phyloP scores from a whole-genome alignment of 2,888 invertebrate species.

The Pyrrhosoma nymphula region DNA sequence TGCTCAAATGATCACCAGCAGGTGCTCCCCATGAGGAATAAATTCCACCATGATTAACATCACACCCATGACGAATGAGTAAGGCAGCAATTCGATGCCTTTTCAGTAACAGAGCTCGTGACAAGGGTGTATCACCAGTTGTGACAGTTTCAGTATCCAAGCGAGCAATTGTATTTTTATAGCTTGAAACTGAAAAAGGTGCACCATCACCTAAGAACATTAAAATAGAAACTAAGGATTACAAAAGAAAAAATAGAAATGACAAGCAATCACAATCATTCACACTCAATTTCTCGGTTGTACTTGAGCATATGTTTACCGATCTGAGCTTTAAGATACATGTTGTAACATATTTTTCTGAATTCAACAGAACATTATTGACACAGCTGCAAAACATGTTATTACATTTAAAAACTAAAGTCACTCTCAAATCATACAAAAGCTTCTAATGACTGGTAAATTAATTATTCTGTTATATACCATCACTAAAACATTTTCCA shows the following conservation, averaged over 20 bases:
- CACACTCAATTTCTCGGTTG: too few relatives aligned
- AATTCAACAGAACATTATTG: too few relatives aligned
- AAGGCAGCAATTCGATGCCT: constrained; percentile 80
- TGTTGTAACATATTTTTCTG: too few relatives aligned
- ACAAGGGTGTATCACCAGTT: constrained; percentile 80
- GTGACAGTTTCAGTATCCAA: constrained; percentile 70
- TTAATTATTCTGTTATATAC: too few relatives aligned
- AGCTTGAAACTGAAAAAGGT: not conserved
- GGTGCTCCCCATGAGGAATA: constrained; percentile 57
- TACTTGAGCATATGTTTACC: too few relatives aligned
- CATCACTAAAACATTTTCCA: too few relatives aligned
- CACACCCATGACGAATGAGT: constrained; percentile 83
- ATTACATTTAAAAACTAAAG: too few relatives aligned
- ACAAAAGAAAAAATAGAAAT: not conserved
- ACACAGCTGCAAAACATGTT: too few relatives aligned
- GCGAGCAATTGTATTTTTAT: constrained; percentile 22
- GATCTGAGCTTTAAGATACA: too few relatives aligned
- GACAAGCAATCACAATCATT: too few relatives aligned
- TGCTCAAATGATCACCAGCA: constrained; percentile 30
- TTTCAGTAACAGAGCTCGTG: constrained; percentile 79
- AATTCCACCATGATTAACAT: constrained; percentile 79
- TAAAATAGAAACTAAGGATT: not conserved
- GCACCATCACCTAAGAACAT: constrained; percentile 26
- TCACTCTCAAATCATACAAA: too few relatives aligned
- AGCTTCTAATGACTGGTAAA: too few relatives aligned